These are phyloP conservation scores for Actinemys pallida DNA, from an alignment of 2,113 vertebrate genomes.

Conservation along the genomic window DNA sequence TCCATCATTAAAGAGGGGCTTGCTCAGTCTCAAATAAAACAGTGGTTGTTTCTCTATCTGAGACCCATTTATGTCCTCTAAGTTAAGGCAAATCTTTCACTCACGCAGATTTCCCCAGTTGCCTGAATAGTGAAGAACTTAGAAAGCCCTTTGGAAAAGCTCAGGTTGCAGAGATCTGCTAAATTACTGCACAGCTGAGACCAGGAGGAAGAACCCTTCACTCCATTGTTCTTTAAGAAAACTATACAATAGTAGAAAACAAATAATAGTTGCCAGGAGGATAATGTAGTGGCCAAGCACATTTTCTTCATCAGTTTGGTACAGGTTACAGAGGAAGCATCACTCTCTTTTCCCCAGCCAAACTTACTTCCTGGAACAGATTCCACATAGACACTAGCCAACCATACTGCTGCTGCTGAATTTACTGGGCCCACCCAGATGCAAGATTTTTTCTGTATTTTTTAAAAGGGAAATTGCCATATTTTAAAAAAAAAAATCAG, in stretches of 20 bases:
- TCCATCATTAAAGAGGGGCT: background rate
- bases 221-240: background rate
- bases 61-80: background rate
- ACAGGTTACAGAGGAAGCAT: background rate
- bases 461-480: background rate
- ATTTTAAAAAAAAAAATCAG: background rate
- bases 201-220: background rate
- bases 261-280: background rate
- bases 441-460: background rate
- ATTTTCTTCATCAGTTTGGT: background rate
- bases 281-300: accelerated
- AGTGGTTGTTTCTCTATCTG: background rate
- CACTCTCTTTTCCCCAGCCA: background rate
- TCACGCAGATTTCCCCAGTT: background rate
- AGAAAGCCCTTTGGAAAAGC: background rate
- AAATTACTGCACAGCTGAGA: background rate
- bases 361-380: background rate
- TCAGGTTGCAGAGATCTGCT: background rate
- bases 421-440: background rate
- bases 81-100: background rate
- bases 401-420: background rate
- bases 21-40: background rate
- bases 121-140: background rate
- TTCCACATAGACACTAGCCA: background rate
- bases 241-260: background rate